Evolutionary conservation across 2,888 invertebrate species (phyloP), one percentile per base, ranked within the genome.

Genomic region (Dryocosmus kuriphilus): DNA sequence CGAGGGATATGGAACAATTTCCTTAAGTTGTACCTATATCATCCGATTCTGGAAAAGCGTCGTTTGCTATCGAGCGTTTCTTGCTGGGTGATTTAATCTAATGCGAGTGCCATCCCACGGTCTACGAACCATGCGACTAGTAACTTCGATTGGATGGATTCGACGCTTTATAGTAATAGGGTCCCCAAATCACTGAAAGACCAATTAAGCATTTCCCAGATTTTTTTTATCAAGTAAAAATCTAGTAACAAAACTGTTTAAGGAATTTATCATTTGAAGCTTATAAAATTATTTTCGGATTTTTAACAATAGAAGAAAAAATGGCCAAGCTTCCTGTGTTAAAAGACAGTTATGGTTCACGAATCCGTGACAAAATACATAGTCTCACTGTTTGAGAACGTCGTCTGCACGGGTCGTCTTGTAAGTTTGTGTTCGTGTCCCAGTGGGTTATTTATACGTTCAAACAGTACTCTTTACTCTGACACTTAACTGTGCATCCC

Each of bases 401-500:
- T 71, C 74, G 27, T 74, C 65, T 57, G 74, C 75, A 77, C 35
- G 75, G 63, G 77, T 74, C 74, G 67, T 76, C 77, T 79, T 79
- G 65, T 38, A 65, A 65, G 16, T 65, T 63, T 55, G 74, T 71
- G 61, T 74, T 46, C 63, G 77, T 46, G 30, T 14, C 55, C 81
- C 78, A 24, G 41, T 65, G 78, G 77, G 84, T 83, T 84, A 84
- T 84, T 83, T 83, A 83, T 82, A 85, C 67, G 65, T 67, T 73
- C 75, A 78, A 76, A 82, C 80, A 61, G 78, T 77, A 77, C 77
- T 62, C 78, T 74, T 81, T 76, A 79, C 78, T 61, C 77, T 77
- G 80, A 79, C 82, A 78, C 79, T 82, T 82, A 80, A 80, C 76
- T 77, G 79, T 77, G 80, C 82, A 83, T 83, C 85, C 80, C 81